These are phyloP conservation scores for Acanthacorydalis orientalis DNA, from an alignment of 2,888 invertebrate genomes.

Conservation along the genomic window DNA sequence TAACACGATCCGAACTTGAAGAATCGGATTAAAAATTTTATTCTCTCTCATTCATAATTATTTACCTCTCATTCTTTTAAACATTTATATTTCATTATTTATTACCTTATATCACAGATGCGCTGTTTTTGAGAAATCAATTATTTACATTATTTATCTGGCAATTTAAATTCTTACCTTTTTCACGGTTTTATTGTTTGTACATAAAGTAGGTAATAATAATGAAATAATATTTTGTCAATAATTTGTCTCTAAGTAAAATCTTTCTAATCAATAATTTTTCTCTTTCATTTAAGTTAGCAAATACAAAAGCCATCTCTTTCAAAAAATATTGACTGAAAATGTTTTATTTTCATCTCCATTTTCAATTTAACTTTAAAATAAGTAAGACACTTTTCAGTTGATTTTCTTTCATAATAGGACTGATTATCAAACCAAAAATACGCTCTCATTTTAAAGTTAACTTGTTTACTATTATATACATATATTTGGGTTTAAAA, in stretches of 20 bases:
- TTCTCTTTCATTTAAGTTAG: no score
- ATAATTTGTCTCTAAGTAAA: neutral
- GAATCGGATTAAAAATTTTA: neutral
- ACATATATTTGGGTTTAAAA: no score
- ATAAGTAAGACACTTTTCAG: neutral
- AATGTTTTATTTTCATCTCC: neutral
- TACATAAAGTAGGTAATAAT: conserved; percentile 2
- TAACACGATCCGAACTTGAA: neutral
- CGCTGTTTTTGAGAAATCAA: neutral
- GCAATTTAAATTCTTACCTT: neutral
- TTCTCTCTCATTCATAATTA: neutral
- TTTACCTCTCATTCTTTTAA: neutral
- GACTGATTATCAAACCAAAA: no score
- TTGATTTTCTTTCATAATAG: neutral
- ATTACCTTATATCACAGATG: conserved; percentile 5
- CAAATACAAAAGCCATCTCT: no score
- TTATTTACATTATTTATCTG: neutral
- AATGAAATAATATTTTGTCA: conserved; percentile 1
- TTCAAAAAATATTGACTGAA: neutral
- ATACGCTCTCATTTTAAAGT: no score
- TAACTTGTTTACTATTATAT: no score
- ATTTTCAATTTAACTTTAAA: no score
- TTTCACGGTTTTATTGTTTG: neutral
- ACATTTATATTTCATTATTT: conserved; percentile 1
- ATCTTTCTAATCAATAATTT: neutral